These are phyloP conservation scores for Sinocyclocheilus maitianheensis DNA, from an alignment of 2,113 vertebrate species.

Conservation along the genomic window DNA sequence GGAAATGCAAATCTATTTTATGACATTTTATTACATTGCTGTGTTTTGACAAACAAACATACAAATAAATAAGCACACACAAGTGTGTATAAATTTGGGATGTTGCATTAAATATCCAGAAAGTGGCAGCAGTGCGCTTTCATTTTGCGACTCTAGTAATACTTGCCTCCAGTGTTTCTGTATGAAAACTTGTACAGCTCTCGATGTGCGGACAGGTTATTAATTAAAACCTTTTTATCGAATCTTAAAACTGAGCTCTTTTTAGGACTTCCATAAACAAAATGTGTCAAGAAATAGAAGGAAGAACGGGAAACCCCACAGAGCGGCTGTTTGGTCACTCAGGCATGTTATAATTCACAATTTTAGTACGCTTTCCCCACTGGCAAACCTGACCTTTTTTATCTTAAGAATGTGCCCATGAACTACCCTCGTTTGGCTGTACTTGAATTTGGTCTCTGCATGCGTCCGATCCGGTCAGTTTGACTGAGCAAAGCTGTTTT, in stretches of 20 bases:
- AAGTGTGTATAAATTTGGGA: not conserved
- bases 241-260: not conserved
- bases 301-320: not conserved
- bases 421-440: slow-evolving; percentile 13
- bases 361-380: slow-evolving; percentile 21
- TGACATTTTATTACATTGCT: slow-evolving; percentile 40
- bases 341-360: slow-evolving; percentile 17
- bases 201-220: not conserved
- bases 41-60: not conserved
- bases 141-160: not conserved
- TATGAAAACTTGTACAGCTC: not conserved
- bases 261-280: not conserved
- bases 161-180: not conserved
- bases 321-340: not conserved
- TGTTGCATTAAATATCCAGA: slow-evolving; percentile 54
- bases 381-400: slow-evolving; percentile 30
- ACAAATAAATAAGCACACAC: too few relatives aligned
- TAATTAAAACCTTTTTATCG: not conserved
- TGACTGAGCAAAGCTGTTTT: slow-evolving; percentile 19
- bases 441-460: slow-evolving; percentile 33
- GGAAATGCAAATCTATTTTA: too few relatives aligned
- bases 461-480: slow-evolving; percentile 32
- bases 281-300: not conserved
- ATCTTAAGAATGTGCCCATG: slow-evolving; percentile 1
- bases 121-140: slow-evolving; percentile 70